Conservation (phyloP, 2,888 invertebrate genomes). For the Lycocerus yunnanus region DNA sequence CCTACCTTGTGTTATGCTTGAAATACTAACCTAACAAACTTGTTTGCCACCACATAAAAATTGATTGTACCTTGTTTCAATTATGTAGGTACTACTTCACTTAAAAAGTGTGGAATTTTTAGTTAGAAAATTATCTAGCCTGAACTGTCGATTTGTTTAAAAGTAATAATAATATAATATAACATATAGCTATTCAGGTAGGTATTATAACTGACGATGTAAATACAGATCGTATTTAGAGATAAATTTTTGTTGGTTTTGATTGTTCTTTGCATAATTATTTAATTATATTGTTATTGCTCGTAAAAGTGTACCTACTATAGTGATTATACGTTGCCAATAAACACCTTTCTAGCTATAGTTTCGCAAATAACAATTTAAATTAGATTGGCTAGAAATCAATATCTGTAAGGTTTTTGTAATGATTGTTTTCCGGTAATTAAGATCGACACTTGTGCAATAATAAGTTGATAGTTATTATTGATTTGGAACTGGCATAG, state of each 20-base stretch:
- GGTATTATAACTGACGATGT: background rate
- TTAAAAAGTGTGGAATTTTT: background rate
- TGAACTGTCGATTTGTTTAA: background rate
- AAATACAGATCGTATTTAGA: background rate
- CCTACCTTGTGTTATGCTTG: background rate
- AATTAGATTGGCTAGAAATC: slow-evolving; percentile 3
- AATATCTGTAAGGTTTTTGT: background rate
- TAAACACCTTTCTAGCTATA: slow-evolving; percentile 2
- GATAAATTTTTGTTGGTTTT: background rate
- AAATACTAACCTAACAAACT: background rate
- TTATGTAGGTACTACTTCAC: background rate
- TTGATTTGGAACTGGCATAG: background rate
- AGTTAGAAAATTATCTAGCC: background rate
- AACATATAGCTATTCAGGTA: too few species aligned
- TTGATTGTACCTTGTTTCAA: background rate
- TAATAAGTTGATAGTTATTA: background rate
- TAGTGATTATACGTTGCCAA: background rate
- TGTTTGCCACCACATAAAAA: background rate
- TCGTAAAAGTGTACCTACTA: background rate
- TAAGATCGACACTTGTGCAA: background rate
- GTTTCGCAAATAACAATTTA: slow-evolving; percentile 2
- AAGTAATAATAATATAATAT: background rate
- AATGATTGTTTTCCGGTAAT: background rate
- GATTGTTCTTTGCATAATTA: background rate
- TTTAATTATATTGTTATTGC: background rate